Evolutionary conservation across 2,888 invertebrate species (phyloP), one percentile per base, ranked within the genome.

Genomic region (Teleiodes luculella): DNA sequence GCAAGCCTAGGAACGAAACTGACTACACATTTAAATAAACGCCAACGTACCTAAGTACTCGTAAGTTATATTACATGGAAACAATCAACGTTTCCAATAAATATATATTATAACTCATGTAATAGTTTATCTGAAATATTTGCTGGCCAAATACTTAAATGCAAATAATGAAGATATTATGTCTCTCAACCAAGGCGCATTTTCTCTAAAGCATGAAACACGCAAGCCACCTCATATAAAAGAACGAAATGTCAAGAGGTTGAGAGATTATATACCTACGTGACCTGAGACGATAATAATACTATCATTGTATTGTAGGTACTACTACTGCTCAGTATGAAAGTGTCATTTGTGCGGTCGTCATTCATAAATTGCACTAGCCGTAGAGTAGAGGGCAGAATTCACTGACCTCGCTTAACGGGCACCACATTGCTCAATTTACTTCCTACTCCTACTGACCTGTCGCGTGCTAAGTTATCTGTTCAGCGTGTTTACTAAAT

Each of bases 371-470:
- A 74, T 74, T 71, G 70, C 66, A 67, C 62, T 66, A 64, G 56
- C n/a, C 56, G 57, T 62, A 63, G 72, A 67, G 57, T 62, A 64
- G 72, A 67, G 78, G 75, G 71, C 77, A 78, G 72, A 75, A 72
- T 74, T 73, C 76, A 79, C 80, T 82, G 83, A 82, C 83, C 84
- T 80, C 81, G 70, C 72, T 68, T 74, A 78, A 79, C 76, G 65
- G 60, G 35, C 55, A 16, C 39, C 62, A 65, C 65, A 67, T 78
- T 76, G 72, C 76, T 73, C 76, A 80, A 80, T 76, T 70, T 67
- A 60, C 72, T 76, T 78, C 72, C 76, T 75, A 61, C 59, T 78
- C 72, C 76, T 75, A 61, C 59, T 60, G 36, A 41, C 48, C 46
- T 46, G 53, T 43, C 43, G 20, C 28, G 43, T 45, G 52, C 35